These are phyloP conservation scores for Craseonycteris thonglongyai DNA, from an alignment of 2,113 vertebrate species.

Conservation along the genomic window DNA sequence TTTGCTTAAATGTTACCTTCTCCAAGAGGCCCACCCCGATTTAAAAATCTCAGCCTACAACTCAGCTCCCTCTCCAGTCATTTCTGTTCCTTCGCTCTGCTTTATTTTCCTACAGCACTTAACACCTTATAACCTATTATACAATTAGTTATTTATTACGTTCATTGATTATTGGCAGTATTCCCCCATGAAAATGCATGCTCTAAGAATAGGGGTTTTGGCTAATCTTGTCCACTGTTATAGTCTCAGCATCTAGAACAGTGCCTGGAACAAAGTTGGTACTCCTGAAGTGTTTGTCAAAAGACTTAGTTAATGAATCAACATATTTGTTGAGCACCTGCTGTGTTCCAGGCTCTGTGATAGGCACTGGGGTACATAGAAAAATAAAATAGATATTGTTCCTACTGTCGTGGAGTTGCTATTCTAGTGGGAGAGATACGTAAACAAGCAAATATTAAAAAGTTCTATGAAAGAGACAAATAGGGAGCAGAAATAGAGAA, in stretches of 20 bases:
- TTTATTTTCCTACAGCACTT: not conserved
- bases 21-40: not conserved
- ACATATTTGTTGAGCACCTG: not conserved
- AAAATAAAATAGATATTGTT: not conserved
- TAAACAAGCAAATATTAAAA: not conserved
- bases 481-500: not conserved
- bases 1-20: not conserved
- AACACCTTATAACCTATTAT: not conserved
- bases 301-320: not conserved
- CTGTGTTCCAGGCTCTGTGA: not conserved
- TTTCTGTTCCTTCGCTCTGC: not conserved
- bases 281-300: not conserved
- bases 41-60: not conserved
- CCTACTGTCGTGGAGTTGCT: not conserved
- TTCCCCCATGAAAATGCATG: not conserved
- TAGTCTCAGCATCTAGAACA: not conserved
- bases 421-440: not conserved
- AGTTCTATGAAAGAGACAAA: not conserved
- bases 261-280: not conserved
- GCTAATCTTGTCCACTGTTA: not conserved
- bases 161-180: not conserved
- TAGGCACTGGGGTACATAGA: not conserved
- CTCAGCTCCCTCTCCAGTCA: too few relatives aligned
- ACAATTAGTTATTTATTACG: not conserved
- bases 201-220: not conserved